Conservation (phyloP, 1,140 invertebrate species). For the Amphibalanus amphitrite region DNA sequence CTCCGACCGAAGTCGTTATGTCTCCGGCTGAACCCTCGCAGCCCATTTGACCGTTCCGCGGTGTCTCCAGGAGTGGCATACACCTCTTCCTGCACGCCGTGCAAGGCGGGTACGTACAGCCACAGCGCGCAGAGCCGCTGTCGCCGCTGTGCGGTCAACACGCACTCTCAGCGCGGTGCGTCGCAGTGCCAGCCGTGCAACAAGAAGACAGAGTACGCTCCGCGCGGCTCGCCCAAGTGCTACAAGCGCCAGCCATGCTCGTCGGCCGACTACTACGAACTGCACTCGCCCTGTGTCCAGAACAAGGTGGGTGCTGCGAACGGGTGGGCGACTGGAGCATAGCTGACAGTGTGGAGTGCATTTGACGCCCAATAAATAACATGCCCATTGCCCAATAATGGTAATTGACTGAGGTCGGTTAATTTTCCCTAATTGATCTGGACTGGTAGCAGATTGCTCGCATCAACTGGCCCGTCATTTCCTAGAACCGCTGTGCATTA, state of each 20-base stretch:
- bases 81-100: constrained; percentile 38
- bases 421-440: no score
- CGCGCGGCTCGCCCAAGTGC: constrained; percentile 30
- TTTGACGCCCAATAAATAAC: no score
- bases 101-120: constrained; percentile 36
- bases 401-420: no score
- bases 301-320: constrained; percentile 23
- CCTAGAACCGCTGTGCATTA: no score
- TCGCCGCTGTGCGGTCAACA: constrained; percentile 30
- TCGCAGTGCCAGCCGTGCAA: constrained; percentile 31
- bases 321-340: neutral
- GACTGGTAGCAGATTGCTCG: no score
- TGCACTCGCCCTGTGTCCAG: constrained; percentile 31
- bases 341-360: neutral
- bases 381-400: no score
- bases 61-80: constrained; percentile 37
- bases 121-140: constrained; percentile 30
- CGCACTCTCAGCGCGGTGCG: constrained; percentile 29
- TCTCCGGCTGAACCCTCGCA: no score
- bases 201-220: constrained; percentile 23
- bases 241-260: constrained; percentile 32
- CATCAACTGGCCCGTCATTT: no score
- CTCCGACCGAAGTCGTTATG: no score
- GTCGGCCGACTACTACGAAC: constrained; percentile 35
- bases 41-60: no score